Evolutionary conservation across 2,888 invertebrate species (phyloP).

Genomic region (Tyria jacobaeae): DNA sequence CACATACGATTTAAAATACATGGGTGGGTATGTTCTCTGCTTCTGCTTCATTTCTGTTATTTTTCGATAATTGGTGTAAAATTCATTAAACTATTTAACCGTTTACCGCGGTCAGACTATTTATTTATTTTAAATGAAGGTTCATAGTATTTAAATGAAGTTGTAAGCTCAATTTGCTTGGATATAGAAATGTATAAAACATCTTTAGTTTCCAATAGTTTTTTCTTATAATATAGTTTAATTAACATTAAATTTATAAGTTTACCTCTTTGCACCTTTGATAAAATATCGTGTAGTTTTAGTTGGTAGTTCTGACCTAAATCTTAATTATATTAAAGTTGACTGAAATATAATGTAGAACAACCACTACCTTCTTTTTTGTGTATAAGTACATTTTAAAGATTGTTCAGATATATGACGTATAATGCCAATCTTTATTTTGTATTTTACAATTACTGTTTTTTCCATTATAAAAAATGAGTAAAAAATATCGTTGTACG

Average conservation of each 20-base stretch:
- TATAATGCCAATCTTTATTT: no score
- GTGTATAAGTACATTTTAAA: neutral
- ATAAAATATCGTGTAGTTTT: neutral
- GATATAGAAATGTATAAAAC: neutral
- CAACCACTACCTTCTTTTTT: neutral
- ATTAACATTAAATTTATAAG: accelerated
- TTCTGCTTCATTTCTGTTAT: neutral
- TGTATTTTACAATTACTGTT: no score
- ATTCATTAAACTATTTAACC: neutral
- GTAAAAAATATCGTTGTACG: conserved; percentile 76
- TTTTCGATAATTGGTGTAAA: neutral
- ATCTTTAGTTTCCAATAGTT: neutral
- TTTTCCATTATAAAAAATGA: conserved; percentile 36
- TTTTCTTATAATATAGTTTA: neutral
- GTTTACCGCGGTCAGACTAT: neutral
- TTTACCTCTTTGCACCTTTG: neutral
- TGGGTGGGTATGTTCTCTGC: no score
- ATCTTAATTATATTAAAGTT: neutral
- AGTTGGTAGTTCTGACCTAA: neutral
- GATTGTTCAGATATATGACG: neutral
- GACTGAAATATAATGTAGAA: neutral
- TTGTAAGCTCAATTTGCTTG: neutral
- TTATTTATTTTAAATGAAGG: neutral
- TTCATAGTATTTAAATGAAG: neutral
- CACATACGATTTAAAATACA: no score